Evolutionary conservation across 2,113 vertebrate genomes (phyloP).

Genomic region (Genyomyrus donnyi): DNA sequence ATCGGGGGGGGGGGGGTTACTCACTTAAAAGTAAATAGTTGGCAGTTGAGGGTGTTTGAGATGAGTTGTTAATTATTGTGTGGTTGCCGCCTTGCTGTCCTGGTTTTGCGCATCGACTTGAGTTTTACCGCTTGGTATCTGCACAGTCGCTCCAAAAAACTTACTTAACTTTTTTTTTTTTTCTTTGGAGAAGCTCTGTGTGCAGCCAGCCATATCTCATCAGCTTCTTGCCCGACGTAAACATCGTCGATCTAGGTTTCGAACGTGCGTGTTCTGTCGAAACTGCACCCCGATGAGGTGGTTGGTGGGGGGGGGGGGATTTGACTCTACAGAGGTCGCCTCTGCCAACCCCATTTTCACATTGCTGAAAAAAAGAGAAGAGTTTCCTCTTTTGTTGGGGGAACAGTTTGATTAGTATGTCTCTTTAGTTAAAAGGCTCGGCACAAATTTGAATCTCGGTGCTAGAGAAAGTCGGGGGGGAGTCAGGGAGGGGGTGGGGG

Average conservation of each 20-base stretch:
- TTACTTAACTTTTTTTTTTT: background rate
- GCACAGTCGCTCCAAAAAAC: background rate
- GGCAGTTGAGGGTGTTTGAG: background rate
- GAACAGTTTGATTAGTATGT: background rate
- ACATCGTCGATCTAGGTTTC: background rate
- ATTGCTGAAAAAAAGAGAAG: background rate
- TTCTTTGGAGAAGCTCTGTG: background rate
- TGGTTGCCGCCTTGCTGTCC: background rate
- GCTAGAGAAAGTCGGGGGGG: background rate
- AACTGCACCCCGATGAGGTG: background rate
- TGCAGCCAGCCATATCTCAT: background rate
- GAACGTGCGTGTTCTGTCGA: background rate
- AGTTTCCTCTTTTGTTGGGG: background rate
- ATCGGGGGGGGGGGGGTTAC: background rate
- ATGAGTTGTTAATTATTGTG: background rate
- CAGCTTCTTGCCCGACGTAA: background rate
- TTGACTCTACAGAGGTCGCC: background rate
- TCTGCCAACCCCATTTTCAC: background rate
- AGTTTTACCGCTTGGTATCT: background rate
- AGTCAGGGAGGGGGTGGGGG: too few species aligned
- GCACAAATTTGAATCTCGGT: background rate
- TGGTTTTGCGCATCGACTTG: background rate
- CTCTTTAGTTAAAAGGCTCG: background rate
- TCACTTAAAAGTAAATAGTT: background rate
- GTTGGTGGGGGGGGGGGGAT: background rate